phyloP scores from a whole-genome alignment of 2,113 vertebrate species.

The Eclectus roratus region DNA sequence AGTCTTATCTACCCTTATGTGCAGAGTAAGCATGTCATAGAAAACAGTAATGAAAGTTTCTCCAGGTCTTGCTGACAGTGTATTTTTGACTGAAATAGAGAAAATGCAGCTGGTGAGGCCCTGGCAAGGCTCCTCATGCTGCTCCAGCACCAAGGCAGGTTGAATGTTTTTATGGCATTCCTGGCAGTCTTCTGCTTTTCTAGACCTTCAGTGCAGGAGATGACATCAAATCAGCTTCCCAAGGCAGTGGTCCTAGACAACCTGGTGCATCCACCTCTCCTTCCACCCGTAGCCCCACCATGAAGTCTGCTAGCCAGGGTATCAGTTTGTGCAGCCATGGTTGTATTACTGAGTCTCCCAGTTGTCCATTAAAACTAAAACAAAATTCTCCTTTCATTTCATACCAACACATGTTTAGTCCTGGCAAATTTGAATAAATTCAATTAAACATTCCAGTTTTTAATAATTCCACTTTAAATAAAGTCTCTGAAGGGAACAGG shows the following conservation, averaged over 20 bases:
- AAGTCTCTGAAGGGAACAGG: neutral
- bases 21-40: neutral
- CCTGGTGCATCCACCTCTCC: accelerated
- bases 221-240: neutral
- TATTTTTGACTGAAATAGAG: neutral
- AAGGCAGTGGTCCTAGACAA: neutral
- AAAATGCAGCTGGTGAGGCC: neutral
- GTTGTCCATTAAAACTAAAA: neutral
- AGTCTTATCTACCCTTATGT: neutral
- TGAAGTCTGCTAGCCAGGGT: neutral
- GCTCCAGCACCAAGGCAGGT: neutral
- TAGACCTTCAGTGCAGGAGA: neutral
- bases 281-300: neutral
- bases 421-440: neutral
- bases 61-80: neutral
- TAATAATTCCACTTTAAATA: neutral
- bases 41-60: neutral
- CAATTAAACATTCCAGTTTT: neutral
- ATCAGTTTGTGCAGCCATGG: neutral
- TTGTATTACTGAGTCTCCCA: neutral
- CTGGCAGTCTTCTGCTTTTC: neutral
- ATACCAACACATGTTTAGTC: neutral
- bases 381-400: neutral
- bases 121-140: neutral
- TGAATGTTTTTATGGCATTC: neutral